Evolutionary conservation across 1,140 invertebrate species (phyloP), one percentile per base, ranked within the genome.

Genomic region (Wasmannia auropunctata): DNA sequence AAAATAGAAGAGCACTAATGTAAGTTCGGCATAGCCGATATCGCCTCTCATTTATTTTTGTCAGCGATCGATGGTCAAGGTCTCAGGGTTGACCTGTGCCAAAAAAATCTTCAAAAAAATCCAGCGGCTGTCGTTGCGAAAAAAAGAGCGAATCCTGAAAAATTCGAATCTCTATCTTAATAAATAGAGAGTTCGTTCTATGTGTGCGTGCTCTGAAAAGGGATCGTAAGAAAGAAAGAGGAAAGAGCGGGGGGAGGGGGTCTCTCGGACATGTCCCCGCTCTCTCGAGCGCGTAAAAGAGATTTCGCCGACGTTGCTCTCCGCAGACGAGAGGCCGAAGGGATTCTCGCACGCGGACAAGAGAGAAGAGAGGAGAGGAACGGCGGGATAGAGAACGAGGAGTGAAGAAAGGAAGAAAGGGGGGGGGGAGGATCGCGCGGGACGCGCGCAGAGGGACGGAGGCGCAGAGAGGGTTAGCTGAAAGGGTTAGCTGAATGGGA

Each of bases 401-500:
- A 51, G 67, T n/a, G 43, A 85, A 58, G 88, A 65, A 84, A 75
- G 56, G 76, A 86, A 87, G 81, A 89, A 90, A 91, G 77, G 80
- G 65, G 46, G 31, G 77, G 77, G 60, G 72, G 67, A 85, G 88
- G 65, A 51, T 88, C 75, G 87, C 63, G 86, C 72, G 70, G 70
- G 49, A 80, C 87, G 87, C 63, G 85, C 58, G 70, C 54, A 54
- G 87, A 75, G 76, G 60, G 75, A 69, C 54, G 51, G 80, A 34
- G 46, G 46, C 80, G 70, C 40, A 56, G 86, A 84, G 86, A 90
- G 90, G 85, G 58, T 83, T 86, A 86, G 81, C 85, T 92, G 89
- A 94, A 93, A 94, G 92, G 93, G 93, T 94, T 93, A 91, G 91
- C 85, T 94, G 92, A 94, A 94, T 93, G 93, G 91, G 85, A 90